Base-by-base conservation (phyloP, 2,888 invertebrate genomes). In the Limnephilus auricula region DNA sequence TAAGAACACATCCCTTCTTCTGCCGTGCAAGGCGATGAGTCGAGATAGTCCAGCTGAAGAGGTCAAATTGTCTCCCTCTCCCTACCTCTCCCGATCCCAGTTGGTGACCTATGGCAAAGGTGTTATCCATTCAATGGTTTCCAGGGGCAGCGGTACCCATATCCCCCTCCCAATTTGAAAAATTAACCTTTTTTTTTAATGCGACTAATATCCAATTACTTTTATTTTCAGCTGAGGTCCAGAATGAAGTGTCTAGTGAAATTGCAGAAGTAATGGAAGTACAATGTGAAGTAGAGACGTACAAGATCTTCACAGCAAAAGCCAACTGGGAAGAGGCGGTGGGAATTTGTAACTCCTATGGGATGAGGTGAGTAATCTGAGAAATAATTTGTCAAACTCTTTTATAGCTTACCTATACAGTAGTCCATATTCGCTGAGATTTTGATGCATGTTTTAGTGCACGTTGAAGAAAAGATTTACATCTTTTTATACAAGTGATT, bases 271-370 rank as follows among this genome's bases (percentile, higher is more conserved):
- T 65, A 65, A n/a, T 65, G 6, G 65, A 65, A 15, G 40, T 89
- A 25, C 18, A 13, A 9, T 89, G 89, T 15, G 79, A n/a, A n/a
- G 34, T n/a, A 12, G 4, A 15, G 10, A 40, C n/a, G 6, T 89
- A 89, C 40, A 79, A 79, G 37, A 37, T 89, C 4, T 96, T 94
- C 91, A 95, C 95, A 30, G 96, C 95, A 0, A 93, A 94, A 25
- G 93, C 96, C 93, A 94, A 95, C 93, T 96, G 96, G 96, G 93
- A 95, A 25, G 95, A 96, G 84, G 96, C 96, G 0, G 96, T 96
- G 0, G 95, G 95, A 0, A 95, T 95, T 93, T 96, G 96, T 91
- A 94, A 96, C 0, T 93, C 95, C 0, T 93, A 94, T 37, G 96
- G 95, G 12, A 95, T 95, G 94, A 92, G 82, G 91, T 91, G 2